Evolutionary conservation across 2,888 invertebrate species (phyloP), one percentile per base, ranked within the genome.

Genomic region (Hesperia comma): DNA sequence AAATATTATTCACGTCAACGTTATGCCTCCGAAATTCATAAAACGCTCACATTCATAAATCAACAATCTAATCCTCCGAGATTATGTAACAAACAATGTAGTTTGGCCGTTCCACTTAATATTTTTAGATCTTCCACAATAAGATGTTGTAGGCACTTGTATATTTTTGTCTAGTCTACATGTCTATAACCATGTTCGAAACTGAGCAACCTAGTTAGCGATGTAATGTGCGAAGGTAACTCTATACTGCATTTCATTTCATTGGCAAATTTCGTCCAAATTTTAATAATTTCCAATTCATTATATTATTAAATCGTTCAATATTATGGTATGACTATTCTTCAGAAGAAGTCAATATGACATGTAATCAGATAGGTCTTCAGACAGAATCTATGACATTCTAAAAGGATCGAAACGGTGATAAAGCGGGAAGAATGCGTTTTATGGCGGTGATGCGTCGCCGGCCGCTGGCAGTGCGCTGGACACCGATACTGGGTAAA

Each of bases 351-450:
- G 15, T 41, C 14, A 26, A 0, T 49, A 17, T 51, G 14, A 51
- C 21, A 2, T 17, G 8, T 51, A 10, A 12, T 51, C 2, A 26
- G 3, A 10, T 17, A 17, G 51, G 6, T 51, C 14, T 26, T 14
- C 19, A 51, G 1, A 51, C 14, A n/a, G 21, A 1, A 37, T 17
- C 26, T 17, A 51, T 51, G 21, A 26, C 8, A 17, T 46, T 17
- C 8, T 51, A 12, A 26, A 6, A 15, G 12, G 19, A 58, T 32
- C 17, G 17, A 12, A 21, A 14, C 57, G 26, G 60, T 15, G 2
- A 60, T 46, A 78, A 87, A 87, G 84, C 84, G 82, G 83, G 80
- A 79, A 81, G 85, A 86, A 86, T 90, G 88, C 87, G 85, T 86
- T 85, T 88, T 84, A 85, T 84, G 82, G 78, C 78, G 79, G 71